phyloP scores from a whole-genome alignment of 2,888 invertebrate genomes.

The Lottia gigantea region DNA sequence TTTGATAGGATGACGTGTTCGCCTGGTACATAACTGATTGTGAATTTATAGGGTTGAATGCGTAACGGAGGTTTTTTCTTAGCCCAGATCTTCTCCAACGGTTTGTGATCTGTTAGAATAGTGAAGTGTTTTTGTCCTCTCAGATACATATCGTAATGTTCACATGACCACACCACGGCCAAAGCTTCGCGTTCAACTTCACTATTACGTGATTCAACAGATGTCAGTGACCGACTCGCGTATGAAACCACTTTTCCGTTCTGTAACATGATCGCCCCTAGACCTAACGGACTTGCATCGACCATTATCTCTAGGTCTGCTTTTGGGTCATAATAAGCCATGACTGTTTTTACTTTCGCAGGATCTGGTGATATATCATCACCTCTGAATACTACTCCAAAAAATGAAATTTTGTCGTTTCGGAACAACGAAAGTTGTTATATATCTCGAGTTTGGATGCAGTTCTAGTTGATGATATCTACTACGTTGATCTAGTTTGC shows the following conservation, averaged over 20 bases:
- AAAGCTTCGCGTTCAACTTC: conserved; percentile 41
- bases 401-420: conserved; percentile 24
- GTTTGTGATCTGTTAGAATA: conserved; percentile 42
- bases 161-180: conserved; percentile 41
- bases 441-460: neutral
- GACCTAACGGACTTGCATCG: conserved; percentile 40
- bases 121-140: conserved; percentile 35
- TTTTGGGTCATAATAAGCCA: conserved; percentile 34
- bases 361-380: conserved; percentile 25
- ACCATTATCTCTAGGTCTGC: conserved; percentile 29
- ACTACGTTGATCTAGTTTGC: neutral
- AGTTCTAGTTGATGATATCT: conserved; percentile 1
- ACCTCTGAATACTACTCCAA: conserved; percentile 21
- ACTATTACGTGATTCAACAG: conserved; percentile 35
- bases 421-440: conserved; percentile 13
- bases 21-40: conserved; percentile 31
- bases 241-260: conserved; percentile 28
- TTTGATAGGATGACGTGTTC: conserved; percentile 27
- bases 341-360: conserved; percentile 34
- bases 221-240: conserved; percentile 31
- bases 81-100: conserved; percentile 32
- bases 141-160: conserved; percentile 44
- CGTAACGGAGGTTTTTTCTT: conserved; percentile 33
- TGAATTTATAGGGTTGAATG: conserved; percentile 35
- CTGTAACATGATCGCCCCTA: conserved; percentile 37